phyloP scores from a whole-genome alignment of 2,888 invertebrate genomes.

The Drosophila nr. medialis region DNA sequence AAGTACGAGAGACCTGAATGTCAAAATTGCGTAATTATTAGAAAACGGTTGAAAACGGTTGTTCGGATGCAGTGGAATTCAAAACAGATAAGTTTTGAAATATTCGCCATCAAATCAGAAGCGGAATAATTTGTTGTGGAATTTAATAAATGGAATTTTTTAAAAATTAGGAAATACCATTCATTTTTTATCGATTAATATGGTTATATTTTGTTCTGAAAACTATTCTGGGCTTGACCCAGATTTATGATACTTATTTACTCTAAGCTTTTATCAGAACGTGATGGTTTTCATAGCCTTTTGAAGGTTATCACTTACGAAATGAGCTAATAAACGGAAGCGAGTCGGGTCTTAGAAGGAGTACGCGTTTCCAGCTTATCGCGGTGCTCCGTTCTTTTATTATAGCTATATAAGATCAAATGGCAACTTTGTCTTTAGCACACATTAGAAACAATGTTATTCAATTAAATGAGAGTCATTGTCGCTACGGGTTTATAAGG shows the following conservation, averaged over 20 bases:
- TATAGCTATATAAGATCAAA: constrained; percentile 8
- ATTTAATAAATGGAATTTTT: too few species aligned
- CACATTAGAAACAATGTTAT: not conserved
- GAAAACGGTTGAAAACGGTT: too few species aligned
- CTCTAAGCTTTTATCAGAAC: not conserved
- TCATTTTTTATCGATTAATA: too few species aligned
- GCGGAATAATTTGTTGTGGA: too few species aligned
- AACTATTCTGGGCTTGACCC: not conserved
- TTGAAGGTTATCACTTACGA: constrained; percentile 3
- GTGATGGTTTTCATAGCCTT: not conserved
- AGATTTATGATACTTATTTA: not conserved
- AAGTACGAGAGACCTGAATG: constrained; percentile 88
- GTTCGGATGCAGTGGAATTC: too few species aligned
- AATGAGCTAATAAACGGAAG: constrained; percentile 30
- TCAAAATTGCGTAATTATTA: not conserved
- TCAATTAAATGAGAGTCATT: not conserved
- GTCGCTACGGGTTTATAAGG: not conserved
- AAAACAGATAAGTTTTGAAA: too few species aligned
- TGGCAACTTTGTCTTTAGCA: not conserved
- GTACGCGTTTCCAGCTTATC: constrained; percentile 12
- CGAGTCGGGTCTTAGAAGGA: not conserved
- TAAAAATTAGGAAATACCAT: too few species aligned
- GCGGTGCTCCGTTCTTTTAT: constrained; percentile 17
- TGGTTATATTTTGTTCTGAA: not conserved
- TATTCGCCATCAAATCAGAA: too few species aligned